phyloP scores from a whole-genome alignment of 2,888 invertebrate genomes.

The Melipona bicolor region DNA sequence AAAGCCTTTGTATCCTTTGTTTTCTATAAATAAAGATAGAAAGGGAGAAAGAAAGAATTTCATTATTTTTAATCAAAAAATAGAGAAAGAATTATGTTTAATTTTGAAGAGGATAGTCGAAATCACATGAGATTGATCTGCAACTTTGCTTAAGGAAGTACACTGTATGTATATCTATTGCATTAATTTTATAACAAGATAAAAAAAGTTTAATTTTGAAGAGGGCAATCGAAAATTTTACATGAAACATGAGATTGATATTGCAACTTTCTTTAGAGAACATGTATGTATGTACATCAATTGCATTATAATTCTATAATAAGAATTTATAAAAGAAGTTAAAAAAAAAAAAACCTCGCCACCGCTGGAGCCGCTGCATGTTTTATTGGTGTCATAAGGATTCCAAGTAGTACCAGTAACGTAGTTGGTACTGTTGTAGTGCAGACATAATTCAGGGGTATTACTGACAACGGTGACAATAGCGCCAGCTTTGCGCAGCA shows the following conservation, averaged over 20 bases:
- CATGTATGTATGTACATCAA: not conserved
- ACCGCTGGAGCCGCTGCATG: conserved; percentile 95
- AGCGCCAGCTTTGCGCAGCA: conserved; percentile 89
- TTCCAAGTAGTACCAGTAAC: conserved; percentile 92
- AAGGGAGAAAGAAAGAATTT: too few relatives aligned
- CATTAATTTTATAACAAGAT: too few relatives aligned
- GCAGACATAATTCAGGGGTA: conserved; percentile 94
- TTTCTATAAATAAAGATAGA: too few relatives aligned
- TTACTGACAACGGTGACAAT: conserved; percentile 93
- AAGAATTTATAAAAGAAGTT: not conserved
- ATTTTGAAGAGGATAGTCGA: too few relatives aligned
- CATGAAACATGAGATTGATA: too few relatives aligned
- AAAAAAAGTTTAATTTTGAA: too few relatives aligned
- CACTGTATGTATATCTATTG: not conserved
- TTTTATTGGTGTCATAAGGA: conserved; percentile 91
- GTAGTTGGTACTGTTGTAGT: conserved; percentile 93
- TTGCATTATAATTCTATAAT: not conserved
- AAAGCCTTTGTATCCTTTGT: too few relatives aligned
- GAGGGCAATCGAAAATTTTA: too few relatives aligned
- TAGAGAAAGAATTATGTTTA: too few relatives aligned
- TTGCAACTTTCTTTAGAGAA: not conserved
- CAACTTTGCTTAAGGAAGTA: not conserved
- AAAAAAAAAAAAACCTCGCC: conserved; percentile 88
- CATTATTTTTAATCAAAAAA: too few relatives aligned
- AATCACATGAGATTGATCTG: too few relatives aligned